A percentile compares a stretch with the other conserved stretches of the same genome.
These are phyloP conservation scores for Nannoperca australis DNA, from an alignment of 2,797 vertebrate species.

Conservation along the genomic window DNA sequence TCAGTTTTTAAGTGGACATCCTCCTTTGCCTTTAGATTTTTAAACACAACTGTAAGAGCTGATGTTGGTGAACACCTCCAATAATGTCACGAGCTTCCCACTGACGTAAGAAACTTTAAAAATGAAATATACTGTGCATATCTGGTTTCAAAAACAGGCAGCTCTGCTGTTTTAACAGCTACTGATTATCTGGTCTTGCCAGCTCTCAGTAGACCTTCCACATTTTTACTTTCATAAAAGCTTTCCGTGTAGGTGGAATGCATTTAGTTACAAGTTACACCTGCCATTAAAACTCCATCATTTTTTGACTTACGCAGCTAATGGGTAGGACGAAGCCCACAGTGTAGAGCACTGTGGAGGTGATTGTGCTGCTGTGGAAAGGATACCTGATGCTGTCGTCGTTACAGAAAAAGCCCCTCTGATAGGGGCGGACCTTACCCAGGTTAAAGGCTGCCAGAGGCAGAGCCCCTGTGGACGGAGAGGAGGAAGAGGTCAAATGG, in stretches of 20 bases:
- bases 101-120: conserved; percentile 15
- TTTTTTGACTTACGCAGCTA: conserved; percentile 92
- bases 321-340: conserved; percentile 95
- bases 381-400: conserved; percentile 98
- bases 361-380: conserved; percentile 95
- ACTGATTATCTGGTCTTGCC: conserved; percentile 40
- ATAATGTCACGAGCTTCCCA: conserved; percentile 10
- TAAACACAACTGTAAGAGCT: background rate
- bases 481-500: conserved; percentile 55
- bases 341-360: conserved; percentile 92
- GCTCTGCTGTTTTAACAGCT: conserved; percentile 9
- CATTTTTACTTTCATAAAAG: conserved; percentile 30
- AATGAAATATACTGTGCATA: background rate
- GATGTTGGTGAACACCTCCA: conserved; percentile 48
- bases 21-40: conserved; percentile 30
- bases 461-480: conserved; percentile 94
- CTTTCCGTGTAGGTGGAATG: background rate
- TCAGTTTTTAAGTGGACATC: conserved; percentile 75
- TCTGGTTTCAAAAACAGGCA: conserved; percentile 13
- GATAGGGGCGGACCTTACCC: conserved; percentile 96
- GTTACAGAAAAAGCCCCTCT: conserved; percentile 99
- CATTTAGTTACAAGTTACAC: background rate
- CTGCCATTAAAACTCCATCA: conserved; percentile 8
- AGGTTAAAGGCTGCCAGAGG: conserved; percentile 97
- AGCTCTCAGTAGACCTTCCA: conserved; percentile 8